These are phyloP conservation scores for Vidua chalybeata DNA, from an alignment of 2,113 vertebrate species.

Conservation along the genomic window DNA sequence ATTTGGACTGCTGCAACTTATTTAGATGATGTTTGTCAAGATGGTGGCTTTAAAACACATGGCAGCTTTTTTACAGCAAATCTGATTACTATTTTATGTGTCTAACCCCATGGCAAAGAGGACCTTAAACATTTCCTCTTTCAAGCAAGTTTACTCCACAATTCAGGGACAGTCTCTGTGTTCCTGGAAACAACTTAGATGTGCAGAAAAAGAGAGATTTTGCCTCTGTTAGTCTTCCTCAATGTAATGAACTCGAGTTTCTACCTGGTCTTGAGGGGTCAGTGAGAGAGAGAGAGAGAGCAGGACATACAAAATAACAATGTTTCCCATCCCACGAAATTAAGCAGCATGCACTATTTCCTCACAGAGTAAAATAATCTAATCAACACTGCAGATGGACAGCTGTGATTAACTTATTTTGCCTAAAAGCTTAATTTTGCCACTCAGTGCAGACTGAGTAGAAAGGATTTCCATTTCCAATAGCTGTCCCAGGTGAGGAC, in stretches of 20 bases:
- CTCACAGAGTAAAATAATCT: not conserved
- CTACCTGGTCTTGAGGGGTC: not conserved
- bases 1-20: constrained; percentile 56
- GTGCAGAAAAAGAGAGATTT: not conserved
- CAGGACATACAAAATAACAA: not conserved
- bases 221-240: not conserved
- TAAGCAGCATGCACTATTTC: rapidly evolving
- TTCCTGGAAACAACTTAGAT: not conserved
- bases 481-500: not conserved
- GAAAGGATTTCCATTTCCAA: not conserved
- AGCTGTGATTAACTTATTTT: not conserved
- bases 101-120: not conserved
- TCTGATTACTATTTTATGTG: constrained; percentile 56
- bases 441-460: not conserved
- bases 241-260: not conserved
- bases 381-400: not conserved
- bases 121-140: constrained; percentile 12
- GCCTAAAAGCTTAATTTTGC: not conserved
- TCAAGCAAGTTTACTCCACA: not conserved
- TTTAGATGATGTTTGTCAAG: constrained; percentile 63
- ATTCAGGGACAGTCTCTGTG: not conserved
- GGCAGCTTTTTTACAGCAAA: constrained; percentile 27
- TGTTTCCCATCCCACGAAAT: not conserved
- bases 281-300: not conserved
- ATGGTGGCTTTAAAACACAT: constrained; percentile 53